A percentile compares a stretch with the other conserved stretches of the same genome.
phyloP scores from a whole-genome alignment of 2,888 invertebrate species.

The Amitus sp. region DNA sequence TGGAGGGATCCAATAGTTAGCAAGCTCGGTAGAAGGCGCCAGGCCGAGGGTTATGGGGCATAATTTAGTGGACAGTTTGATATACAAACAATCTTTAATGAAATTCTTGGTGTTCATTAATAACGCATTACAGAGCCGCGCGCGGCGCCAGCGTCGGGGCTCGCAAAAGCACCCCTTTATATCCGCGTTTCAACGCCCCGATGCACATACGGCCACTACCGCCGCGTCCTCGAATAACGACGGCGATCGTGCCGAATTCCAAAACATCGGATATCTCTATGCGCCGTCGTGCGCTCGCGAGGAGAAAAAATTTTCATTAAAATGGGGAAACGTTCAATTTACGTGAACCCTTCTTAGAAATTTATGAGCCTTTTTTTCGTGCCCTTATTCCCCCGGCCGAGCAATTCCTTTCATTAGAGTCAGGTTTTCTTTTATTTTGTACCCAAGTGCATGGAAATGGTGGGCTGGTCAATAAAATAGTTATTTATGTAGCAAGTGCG shows the following conservation, averaged over 20 bases:
- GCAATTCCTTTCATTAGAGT: slow-evolving; percentile 3
- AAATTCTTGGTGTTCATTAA: slow-evolving; percentile 77
- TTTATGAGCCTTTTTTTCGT: slow-evolving; percentile 38
- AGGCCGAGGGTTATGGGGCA: slow-evolving; percentile 61
- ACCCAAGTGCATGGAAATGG: not conserved
- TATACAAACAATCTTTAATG: slow-evolving; percentile 74
- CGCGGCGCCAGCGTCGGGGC: slow-evolving; percentile 46
- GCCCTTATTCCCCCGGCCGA: no score
- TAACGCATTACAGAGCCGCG: slow-evolving; percentile 70
- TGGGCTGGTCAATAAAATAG: not conserved
- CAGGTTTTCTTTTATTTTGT: not conserved
- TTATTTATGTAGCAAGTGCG: no score
- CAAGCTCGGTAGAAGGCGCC: slow-evolving; percentile 56
- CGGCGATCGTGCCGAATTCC: slow-evolving; percentile 47
- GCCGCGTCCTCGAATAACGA: no score
- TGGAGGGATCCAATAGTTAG: slow-evolving; percentile 58
- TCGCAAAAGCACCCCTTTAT: slow-evolving; percentile 40
- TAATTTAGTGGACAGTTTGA: slow-evolving; percentile 73
- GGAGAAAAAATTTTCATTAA: slow-evolving; percentile 41
- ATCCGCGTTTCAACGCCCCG: slow-evolving; percentile 39
- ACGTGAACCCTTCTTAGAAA: slow-evolving; percentile 29
- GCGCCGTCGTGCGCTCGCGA: slow-evolving; percentile 37
- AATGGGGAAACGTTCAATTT: slow-evolving; percentile 37
- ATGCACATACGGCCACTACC: slow-evolving; percentile 37
- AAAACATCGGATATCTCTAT: slow-evolving; percentile 44